A percentile compares a stretch with the other conserved stretches of the same genome.
Evolutionary conservation across 2,113 vertebrate species (phyloP).

Genomic region (Colius striatus): DNA sequence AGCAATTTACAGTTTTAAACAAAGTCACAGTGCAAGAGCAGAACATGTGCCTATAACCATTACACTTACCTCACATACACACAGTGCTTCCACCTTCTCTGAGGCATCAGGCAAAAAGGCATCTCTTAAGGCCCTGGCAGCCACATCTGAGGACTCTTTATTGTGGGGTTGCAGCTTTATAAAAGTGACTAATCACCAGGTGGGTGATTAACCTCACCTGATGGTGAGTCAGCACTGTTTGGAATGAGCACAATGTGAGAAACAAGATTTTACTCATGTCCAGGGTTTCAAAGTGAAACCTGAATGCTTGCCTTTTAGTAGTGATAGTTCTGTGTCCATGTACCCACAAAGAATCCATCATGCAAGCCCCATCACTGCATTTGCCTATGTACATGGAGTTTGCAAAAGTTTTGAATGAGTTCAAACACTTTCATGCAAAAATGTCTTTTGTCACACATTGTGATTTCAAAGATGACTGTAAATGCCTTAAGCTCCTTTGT

Average conservation of each 20-base stretch:
- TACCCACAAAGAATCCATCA: background rate
- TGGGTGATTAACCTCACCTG: fast-evolving
- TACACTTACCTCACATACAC: background rate
- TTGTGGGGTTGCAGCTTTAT: background rate
- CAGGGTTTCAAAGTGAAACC: background rate
- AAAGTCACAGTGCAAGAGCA: background rate
- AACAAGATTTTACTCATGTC: background rate
- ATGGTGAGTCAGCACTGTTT: background rate
- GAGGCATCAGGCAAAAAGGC: background rate
- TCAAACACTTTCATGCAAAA: background rate
- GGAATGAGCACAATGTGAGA: fast-evolving
- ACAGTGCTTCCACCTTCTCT: background rate
- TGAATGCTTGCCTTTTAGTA: background rate
- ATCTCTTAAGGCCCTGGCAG: background rate
- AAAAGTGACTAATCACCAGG: background rate
- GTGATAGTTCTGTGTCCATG: background rate
- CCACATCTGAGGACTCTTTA: background rate
- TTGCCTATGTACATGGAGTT: fast-evolving
- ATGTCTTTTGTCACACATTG: background rate
- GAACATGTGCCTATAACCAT: too few species aligned
- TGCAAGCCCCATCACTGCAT: too few species aligned
- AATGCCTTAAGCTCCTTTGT: background rate
- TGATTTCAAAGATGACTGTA: background rate
- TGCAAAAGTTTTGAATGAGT: background rate
- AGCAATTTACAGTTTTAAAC: background rate